phyloP scores from a whole-genome alignment of 2,113 vertebrate genomes.

The Crotalus tigris region DNA sequence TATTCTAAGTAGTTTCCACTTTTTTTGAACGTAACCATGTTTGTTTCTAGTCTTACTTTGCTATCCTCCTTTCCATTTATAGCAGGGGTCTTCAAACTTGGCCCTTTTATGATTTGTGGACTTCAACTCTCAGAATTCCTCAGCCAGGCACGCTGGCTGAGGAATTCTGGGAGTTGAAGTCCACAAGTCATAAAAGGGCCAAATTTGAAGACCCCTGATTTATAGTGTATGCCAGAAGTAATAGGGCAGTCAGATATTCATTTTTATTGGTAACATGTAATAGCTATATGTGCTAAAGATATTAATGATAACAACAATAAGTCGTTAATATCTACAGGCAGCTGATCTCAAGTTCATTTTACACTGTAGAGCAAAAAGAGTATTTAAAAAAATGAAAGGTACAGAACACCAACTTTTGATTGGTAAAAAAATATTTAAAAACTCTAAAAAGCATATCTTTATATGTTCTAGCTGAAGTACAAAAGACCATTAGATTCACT shows the following conservation, averaged over 20 bases:
- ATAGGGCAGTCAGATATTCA: neutral
- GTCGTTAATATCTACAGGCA: neutral
- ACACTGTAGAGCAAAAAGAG: neutral
- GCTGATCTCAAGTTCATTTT: neutral
- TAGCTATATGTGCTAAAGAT: neutral
- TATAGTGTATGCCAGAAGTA: neutral
- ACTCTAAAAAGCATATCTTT: neutral
- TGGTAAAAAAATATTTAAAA: neutral
- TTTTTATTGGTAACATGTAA: neutral
- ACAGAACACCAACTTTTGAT: neutral
- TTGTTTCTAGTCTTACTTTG: neutral
- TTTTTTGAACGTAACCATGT: neutral
- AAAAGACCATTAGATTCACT: neutral
- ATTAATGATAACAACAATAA: neutral
- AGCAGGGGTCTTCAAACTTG: no score
- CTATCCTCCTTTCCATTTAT: neutral
- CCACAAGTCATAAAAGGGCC: no score
- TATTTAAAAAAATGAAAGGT: neutral
- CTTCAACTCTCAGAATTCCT: no score
- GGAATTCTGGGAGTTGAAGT: no score
- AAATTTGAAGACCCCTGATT: no score
- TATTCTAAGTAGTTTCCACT: neutral
- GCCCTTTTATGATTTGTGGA: no score
- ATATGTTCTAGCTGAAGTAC: neutral
- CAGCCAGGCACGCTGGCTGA: no score